These are phyloP conservation scores for Xiphophorus birchmanni DNA, from an alignment of 2,797 vertebrate species.

Conservation along the genomic window DNA sequence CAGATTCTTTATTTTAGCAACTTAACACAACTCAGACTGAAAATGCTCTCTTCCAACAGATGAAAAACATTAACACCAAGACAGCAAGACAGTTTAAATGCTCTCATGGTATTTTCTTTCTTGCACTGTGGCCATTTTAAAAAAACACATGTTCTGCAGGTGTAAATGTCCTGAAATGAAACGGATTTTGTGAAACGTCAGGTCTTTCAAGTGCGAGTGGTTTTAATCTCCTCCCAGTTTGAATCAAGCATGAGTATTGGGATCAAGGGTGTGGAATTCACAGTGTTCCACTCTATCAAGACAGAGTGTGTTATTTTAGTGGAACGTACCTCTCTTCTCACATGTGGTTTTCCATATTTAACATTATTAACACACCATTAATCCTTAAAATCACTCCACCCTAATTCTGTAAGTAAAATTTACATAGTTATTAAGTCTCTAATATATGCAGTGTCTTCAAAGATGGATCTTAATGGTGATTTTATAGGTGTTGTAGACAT, in stretches of 20 bases:
- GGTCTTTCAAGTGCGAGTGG: background rate
- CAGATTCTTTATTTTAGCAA: background rate
- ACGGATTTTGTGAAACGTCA: background rate
- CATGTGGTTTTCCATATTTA: background rate
- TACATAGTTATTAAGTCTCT: background rate
- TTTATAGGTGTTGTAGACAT: background rate
- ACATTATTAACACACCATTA: background rate
- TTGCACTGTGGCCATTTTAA: background rate
- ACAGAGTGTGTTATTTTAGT: background rate
- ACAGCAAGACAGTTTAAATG: background rate
- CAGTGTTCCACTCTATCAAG: background rate
- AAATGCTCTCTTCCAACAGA: background rate
- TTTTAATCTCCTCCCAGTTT: background rate
- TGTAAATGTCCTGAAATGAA: background rate
- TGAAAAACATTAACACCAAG: background rate
- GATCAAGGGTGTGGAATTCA: conserved; percentile 1
- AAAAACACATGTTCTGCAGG: background rate
- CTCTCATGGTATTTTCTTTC: background rate
- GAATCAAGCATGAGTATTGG: background rate
- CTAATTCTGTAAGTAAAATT: background rate
- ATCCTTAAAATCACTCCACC: background rate
- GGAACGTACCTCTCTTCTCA: background rate
- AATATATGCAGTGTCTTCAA: background rate
- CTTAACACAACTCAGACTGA: background rate
- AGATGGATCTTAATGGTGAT: background rate